Evolutionary conservation across 2,888 invertebrate genomes (phyloP).

Genomic region (Oscheius sp.): DNA sequence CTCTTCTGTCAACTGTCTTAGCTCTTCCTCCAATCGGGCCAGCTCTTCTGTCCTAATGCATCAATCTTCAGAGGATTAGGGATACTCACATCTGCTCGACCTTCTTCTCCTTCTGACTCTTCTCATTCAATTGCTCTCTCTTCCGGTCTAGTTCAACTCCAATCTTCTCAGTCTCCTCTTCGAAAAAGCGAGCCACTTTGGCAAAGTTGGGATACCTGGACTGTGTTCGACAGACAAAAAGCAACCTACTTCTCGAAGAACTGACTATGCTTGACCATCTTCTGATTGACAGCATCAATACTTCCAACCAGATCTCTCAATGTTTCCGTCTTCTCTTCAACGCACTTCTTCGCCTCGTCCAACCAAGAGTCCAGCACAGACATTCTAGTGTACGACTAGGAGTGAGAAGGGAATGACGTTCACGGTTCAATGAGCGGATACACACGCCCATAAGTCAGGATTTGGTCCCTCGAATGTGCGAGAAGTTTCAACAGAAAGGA

Average conservation of each 20-base stretch:
- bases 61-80: background rate
- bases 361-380: slow-evolving; percentile 10
- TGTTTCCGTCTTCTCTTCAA: slow-evolving; percentile 9
- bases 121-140: background rate
- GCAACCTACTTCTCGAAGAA: background rate
- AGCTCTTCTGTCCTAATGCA: slow-evolving; percentile 9
- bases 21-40: slow-evolving; percentile 1
- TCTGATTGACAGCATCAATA: slow-evolving; percentile 10
- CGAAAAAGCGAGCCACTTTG: slow-evolving; percentile 1
- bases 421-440: slow-evolving; percentile 8
- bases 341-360: slow-evolving; percentile 3
- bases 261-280: background rate
- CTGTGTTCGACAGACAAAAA: background rate
- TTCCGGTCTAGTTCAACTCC: background rate
- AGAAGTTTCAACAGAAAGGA: background rate
- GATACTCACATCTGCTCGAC: background rate
- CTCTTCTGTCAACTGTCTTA: background rate
- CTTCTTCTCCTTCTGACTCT: background rate
- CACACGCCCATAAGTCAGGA: background rate
- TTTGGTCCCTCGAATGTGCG: background rate
- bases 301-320: background rate
- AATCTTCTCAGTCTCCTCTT: slow-evolving; percentile 6
- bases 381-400: background rate
- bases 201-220: slow-evolving; percentile 24
- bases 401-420: slow-evolving; percentile 4